Evolutionary conservation across 2,113 vertebrate genomes (phyloP), one percentile per base, ranked within the genome.

Genomic region (Illadopsis cleaveri): DNA sequence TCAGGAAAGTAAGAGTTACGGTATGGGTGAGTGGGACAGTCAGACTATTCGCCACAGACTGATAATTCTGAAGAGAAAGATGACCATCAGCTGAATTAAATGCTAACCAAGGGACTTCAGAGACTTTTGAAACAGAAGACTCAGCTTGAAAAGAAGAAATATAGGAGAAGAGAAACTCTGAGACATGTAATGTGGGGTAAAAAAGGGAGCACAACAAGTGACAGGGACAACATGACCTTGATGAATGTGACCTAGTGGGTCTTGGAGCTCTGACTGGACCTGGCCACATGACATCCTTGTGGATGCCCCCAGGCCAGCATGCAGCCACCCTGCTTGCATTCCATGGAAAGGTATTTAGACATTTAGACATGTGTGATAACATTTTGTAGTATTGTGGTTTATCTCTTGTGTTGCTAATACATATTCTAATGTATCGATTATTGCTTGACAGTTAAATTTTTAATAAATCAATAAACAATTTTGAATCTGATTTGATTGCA

Each of bases 221-320:
- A 30, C 1, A 4, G 17, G 10, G 17, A 2, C 1, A 3, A 11
- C 23, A 17, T 15, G 45, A 42, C 7, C 21, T 21, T 61, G 31
- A 12, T 3, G 5, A 20, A 47, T 42, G 31, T 47, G 33, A 10
- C 10, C 15, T 28, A 33, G 19, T 15, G 17, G 11, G 47, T 45
- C 17, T 11, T 7, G 20, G 8, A 8, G 1, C n/a, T 85, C 42
- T 85, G 25, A 33, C 15, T 60, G 24, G n/a, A 35, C 6, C 19
- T 51, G 31, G 45, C 17, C 60, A 12, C 23, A 27, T 9, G 15
- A 20, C 3, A 9, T 6, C 13, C 11, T 6, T 7, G 1, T 3
- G 5, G 7, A 6, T 51, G 5, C 5, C 8, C 11, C 18, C 25
- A 62, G 28, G 40, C 9, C 35, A 69, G 25, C 9, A 31, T 1